phyloP scores from a whole-genome alignment of 2,797 vertebrate genomes.

The Sebastes paucispinis region DNA sequence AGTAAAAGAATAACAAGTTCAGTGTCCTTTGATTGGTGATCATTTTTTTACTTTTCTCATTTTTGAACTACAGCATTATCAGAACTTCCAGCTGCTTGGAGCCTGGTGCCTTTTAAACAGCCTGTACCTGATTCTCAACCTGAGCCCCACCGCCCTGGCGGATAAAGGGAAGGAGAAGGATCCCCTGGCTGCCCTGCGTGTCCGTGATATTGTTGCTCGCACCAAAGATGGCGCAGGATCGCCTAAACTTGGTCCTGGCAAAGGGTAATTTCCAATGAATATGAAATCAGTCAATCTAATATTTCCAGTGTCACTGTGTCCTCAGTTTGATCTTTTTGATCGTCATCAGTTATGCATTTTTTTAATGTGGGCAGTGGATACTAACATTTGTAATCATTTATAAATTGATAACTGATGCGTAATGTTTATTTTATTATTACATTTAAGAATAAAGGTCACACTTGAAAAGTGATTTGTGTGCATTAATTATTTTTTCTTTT shows the following conservation, averaged over 20 bases:
- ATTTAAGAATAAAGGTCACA: not conserved
- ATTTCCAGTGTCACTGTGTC: not conserved
- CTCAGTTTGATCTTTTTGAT: not conserved
- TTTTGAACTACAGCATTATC: slow-evolving; percentile 88
- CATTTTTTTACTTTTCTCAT: not conserved
- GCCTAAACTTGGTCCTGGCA: slow-evolving; percentile 96
- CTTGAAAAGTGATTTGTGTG: not conserved
- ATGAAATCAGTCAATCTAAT: not conserved
- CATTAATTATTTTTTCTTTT: not conserved
- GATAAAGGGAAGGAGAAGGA: slow-evolving; percentile 99
- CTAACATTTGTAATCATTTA: not conserved
- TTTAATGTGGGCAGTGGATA: not conserved
- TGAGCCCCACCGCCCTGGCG: slow-evolving; percentile 95
- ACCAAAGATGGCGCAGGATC: slow-evolving; percentile 96
- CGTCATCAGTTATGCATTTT: not conserved
- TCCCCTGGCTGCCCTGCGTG: slow-evolving; percentile 94
- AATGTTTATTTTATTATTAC: not conserved
- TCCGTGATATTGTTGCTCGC: slow-evolving; percentile 93
- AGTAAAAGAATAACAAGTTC: not conserved
- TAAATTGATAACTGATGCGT: not conserved
- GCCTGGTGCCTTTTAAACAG: slow-evolving; percentile 99
- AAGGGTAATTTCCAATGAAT: slow-evolving; percentile 84
- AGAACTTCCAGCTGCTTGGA: slow-evolving; percentile 98
- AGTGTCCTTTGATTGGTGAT: not conserved
- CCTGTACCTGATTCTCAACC: slow-evolving; percentile 96